Base-by-base conservation (phyloP, 1,140 invertebrate genomes). In the Sarcophaga bullata region DNA sequence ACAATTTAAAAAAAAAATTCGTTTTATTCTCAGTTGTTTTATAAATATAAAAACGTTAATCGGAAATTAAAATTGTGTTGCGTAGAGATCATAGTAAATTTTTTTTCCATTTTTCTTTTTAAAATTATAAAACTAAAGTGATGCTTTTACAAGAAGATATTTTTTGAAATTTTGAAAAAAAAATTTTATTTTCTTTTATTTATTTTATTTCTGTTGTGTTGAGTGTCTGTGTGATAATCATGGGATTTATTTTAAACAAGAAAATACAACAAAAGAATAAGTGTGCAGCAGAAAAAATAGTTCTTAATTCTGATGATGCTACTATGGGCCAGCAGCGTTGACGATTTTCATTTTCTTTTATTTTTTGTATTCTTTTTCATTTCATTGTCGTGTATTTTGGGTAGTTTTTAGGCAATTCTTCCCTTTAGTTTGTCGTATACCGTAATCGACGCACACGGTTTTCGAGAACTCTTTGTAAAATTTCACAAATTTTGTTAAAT, bases 381-480 rank as follows among this genome's bases (percentile, higher is more conserved):
- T 48, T 78, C 75, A 78, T 50, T 50, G 19, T 78, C 49, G 75
- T 78, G 75, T 78, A 78, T 78, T 78, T 78, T 78, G 50, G 75
- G 50, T 52, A 48, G 50, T 78, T 78, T 50, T 78, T 52, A 48
- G 75, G 48, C 50, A 68, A 76, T 50, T 78, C 75, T 49, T 78
- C 58, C 80, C 62, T 81, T 81, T 19, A 81, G 80, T 81, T 81
- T 81, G 80, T 72, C 80, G 80, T 72, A 81, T 72, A 46, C 54
- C 62, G 80, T 72, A 81, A 81, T 68, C 54, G 58, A 72, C 58
- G 62, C 80, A 81, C 58, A 81, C 80, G 80, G 54, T 72, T 72
- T 78, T 52, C 75, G 75, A 78, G 75, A 78, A 78, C 75, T 78
- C 75, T 17, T 78, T 49, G 7, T 47, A 15, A 10, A 10, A 52